Conservation (phyloP, 2,113 vertebrate genomes). For the Tychaedon coryphoeus region DNA sequence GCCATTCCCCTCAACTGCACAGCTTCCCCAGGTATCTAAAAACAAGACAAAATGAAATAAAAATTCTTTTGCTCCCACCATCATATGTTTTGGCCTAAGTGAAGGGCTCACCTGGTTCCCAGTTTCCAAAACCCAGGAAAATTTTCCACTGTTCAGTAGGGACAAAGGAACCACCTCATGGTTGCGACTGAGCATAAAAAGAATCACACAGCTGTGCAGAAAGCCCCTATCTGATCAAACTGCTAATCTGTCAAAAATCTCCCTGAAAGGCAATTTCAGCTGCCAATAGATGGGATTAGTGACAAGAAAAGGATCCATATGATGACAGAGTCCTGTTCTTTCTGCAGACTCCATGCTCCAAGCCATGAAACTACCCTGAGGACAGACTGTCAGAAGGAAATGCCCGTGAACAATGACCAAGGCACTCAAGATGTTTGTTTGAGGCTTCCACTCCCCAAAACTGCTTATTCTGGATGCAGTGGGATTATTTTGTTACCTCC, state of each 20-base stretch:
- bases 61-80: background rate
- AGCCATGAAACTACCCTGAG: background rate
- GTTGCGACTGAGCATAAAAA: background rate
- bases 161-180: background rate
- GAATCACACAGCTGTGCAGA: background rate
- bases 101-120: background rate
- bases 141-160: background rate
- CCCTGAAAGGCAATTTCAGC: background rate
- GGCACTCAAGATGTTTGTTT: background rate
- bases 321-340: background rate
- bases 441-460: background rate
- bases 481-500: background rate
- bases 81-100: background rate
- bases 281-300: background rate
- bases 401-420: background rate
- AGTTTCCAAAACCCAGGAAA: background rate
- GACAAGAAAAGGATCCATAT: background rate
- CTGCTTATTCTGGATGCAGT: background rate
- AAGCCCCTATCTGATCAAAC: constrained; percentile 11
- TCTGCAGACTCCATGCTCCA: background rate
- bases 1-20: background rate
- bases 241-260: background rate
- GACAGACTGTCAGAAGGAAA: background rate
- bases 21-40: background rate
- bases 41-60: background rate